These are phyloP conservation scores for Tachysurus vachellii DNA, from an alignment of 2,113 vertebrate genomes.

Conservation along the genomic window DNA sequence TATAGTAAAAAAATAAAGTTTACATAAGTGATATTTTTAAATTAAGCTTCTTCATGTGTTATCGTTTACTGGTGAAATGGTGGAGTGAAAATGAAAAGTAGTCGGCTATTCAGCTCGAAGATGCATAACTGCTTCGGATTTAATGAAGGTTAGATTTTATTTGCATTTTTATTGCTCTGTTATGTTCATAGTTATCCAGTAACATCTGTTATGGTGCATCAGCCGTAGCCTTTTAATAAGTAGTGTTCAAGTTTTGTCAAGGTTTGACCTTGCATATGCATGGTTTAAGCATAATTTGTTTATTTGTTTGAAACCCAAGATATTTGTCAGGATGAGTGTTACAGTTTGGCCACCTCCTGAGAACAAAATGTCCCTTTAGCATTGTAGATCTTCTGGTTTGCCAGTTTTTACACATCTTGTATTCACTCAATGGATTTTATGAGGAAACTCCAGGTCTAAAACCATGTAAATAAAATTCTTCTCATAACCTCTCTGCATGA, in stretches of 20 bases:
- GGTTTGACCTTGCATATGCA: neutral
- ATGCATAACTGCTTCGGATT: neutral
- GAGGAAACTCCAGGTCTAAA: neutral
- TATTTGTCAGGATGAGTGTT: neutral
- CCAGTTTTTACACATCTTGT: neutral
- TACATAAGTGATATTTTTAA: neutral
- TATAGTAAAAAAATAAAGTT: neutral
- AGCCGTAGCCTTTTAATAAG: neutral
- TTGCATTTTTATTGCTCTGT: slow-evolving; percentile 7
- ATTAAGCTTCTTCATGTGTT: neutral
- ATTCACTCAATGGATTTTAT: neutral
- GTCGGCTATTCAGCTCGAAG: neutral
- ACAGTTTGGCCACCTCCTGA: neutral
- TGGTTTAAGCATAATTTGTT: neutral
- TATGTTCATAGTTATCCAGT: neutral
- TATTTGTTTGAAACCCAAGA: neutral
- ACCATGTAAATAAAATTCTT: slow-evolving; percentile 7
- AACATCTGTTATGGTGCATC: slow-evolving; percentile 5
- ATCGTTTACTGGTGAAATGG: neutral
- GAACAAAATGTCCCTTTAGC: neutral
- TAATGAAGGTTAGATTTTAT: slow-evolving; percentile 15
- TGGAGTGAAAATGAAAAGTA: neutral
- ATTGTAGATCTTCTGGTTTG: neutral
- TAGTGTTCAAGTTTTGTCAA: neutral
- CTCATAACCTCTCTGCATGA: slow-evolving; percentile 17